phyloP scores from a whole-genome alignment of 1,140 invertebrate species.

The Gonioctena quinquepunctata region DNA sequence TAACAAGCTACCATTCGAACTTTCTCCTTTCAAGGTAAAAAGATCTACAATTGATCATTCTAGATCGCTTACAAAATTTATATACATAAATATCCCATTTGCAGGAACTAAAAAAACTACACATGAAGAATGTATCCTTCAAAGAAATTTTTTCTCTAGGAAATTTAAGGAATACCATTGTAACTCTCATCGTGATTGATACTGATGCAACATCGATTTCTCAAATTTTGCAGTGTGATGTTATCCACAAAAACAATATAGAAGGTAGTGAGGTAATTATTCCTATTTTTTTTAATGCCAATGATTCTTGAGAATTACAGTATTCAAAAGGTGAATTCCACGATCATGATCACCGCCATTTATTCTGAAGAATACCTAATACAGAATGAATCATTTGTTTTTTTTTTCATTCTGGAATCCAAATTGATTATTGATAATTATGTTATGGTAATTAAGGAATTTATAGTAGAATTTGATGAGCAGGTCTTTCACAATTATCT shows the following conservation, averaged over 20 bases:
- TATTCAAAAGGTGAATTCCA: no score
- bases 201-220: constrained; percentile 66
- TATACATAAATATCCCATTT: background rate
- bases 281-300: constrained; percentile 8
- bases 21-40: constrained; percentile 76
- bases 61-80: background rate
- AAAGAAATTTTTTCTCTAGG: constrained; percentile 56
- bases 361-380: no score
- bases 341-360: no score
- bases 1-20: constrained; percentile 77
- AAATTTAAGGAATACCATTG: constrained; percentile 70
- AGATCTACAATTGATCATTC: background rate
- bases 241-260: constrained; percentile 65
- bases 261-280: constrained; percentile 58
- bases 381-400: no score
- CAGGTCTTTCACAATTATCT: no score
- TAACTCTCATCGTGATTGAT: constrained; percentile 63
- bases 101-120: background rate
- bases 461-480: no score
- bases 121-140: constrained; percentile 35
- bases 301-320: no score
- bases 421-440: no score
- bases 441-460: no score
- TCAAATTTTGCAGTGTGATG: constrained; percentile 78
- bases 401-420: no score